Conservation (phyloP, 2,113 vertebrate genomes). For the Brachypodius melanocephalos region DNA sequence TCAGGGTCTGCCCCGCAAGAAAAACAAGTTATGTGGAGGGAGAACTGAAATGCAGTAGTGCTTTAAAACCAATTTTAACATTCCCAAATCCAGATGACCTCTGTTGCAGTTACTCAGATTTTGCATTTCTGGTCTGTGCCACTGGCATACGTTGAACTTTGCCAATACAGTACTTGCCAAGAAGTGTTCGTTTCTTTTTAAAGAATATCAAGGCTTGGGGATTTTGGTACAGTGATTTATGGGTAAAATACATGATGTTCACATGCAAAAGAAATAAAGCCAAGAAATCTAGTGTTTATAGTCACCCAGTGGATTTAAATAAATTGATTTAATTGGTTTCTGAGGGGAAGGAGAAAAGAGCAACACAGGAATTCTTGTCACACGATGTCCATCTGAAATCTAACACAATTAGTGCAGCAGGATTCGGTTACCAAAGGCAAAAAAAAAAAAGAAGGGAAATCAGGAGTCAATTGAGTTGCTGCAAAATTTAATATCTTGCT, state of each 20-base stretch:
- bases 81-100: not conserved
- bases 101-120: not conserved
- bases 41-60: not conserved
- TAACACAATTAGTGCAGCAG: slow-evolving; percentile 46
- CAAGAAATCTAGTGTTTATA: not conserved
- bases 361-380: slow-evolving; percentile 9
- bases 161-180: not conserved
- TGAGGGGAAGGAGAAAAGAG: slow-evolving; percentile 12
- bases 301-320: not conserved
- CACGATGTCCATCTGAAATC: slow-evolving; percentile 37
- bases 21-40: not conserved
- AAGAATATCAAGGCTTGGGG: not conserved
- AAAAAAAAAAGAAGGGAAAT: slow-evolving; percentile 54
- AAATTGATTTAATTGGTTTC: slow-evolving; percentile 25
- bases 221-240: not conserved
- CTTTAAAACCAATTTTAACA: not conserved
- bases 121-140: not conserved
- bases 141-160: not conserved
- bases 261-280: not conserved
- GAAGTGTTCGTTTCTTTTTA: not conserved
- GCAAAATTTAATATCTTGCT: slow-evolving; percentile 69
- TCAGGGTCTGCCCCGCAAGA: fast-evolving
- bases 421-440: slow-evolving; percentile 40
- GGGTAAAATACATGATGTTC: not conserved
- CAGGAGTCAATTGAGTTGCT: slow-evolving; percentile 64